Evolutionary conservation across 2,113 vertebrate genomes (phyloP), one percentile per base, ranked within the genome.

Genomic region (Oxygymnocypris stewartii): DNA sequence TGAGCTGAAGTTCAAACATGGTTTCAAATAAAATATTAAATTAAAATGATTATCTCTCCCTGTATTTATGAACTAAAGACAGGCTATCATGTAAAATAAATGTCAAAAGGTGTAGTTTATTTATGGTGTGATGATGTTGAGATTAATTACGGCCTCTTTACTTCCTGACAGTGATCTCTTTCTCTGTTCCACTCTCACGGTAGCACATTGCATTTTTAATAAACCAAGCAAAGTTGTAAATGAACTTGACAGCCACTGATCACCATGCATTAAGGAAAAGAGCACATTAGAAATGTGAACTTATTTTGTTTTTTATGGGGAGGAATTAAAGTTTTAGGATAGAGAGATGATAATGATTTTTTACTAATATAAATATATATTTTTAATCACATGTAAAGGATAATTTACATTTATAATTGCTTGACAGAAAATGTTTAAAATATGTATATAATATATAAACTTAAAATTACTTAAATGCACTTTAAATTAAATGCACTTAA

Each of bases 91-190:
- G 18, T 44, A 44, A 14, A 80, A 63, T 80, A n/a, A 25, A 47
- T 47, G 23, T 47, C 78, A 63, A 61, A 80, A n/a, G 31, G 28
- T 6, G 82, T 84, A 25, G 7, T 63, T 89, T 85, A 85, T 63
- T 89, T 85, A 85, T 73, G 28, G n/a, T 49, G 74, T 44, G 67
- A 79, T 76, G 81, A 88, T 82, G 86, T 90, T 80, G 87, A 91
- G 81, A 90, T 86, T 85, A 93, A 88, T 91, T 90, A 92, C 76
- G 89, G 65, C 90, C 88, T 93, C 87, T 87, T 49, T 76, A 8
- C 74, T 76, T 76, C 6, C n/a, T 49, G 65, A 37, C 42, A 8
- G 86, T 82, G 65, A 87, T 87, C 80, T 85, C 75, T 88, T 37
- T 37, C 78, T 49, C 65, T 80, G 84, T 40, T 79, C 18, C 35